These are phyloP conservation scores for Tetraodon nigroviridis DNA, from an alignment of 2,113 vertebrate genomes.

Conservation along the genomic window DNA sequence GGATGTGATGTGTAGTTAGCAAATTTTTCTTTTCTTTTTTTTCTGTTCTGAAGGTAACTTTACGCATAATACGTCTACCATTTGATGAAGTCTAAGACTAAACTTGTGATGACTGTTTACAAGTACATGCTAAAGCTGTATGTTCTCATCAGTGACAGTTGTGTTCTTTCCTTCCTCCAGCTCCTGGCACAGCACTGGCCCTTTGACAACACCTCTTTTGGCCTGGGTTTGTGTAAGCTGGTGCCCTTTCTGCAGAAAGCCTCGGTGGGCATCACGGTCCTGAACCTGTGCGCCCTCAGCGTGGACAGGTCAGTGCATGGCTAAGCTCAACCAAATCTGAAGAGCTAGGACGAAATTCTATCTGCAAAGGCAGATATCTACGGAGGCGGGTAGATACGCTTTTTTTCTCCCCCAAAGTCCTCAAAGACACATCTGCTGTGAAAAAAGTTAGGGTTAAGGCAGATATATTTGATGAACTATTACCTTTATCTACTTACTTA, in stretches of 20 bases:
- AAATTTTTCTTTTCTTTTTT: background rate
- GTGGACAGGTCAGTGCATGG: constrained; percentile 86
- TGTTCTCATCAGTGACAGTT: constrained; percentile 3
- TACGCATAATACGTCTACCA: background rate
- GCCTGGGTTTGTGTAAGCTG: constrained; percentile 86
- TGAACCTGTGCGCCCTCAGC: constrained; percentile 95
- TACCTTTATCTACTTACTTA: too few relatives aligned
- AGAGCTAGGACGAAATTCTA: background rate
- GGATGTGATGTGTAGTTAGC: constrained; percentile 5
- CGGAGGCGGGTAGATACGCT: too few relatives aligned
- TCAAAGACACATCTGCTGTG: too few relatives aligned
- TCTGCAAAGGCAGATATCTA: background rate
- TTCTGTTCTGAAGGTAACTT: background rate
- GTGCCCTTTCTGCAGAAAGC: constrained; percentile 97
- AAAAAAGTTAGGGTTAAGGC: too few relatives aligned
- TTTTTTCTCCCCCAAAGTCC: too few relatives aligned
- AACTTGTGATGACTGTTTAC: constrained; percentile 2
- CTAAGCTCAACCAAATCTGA: too few relatives aligned
- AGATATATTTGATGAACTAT: too few relatives aligned
- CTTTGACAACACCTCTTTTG: constrained; percentile 75
- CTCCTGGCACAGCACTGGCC: constrained; percentile 83
- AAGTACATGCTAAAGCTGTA: background rate
- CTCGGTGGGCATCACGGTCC: constrained; percentile 95
- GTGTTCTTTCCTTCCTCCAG: constrained; percentile 64
- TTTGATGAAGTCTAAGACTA: constrained; percentile 1